Percentiles rank a stretch among this genome's conserved stretches.
Conservation (phyloP, 2,797 vertebrate genomes). For the Passerculus sandwichensis region DNA sequence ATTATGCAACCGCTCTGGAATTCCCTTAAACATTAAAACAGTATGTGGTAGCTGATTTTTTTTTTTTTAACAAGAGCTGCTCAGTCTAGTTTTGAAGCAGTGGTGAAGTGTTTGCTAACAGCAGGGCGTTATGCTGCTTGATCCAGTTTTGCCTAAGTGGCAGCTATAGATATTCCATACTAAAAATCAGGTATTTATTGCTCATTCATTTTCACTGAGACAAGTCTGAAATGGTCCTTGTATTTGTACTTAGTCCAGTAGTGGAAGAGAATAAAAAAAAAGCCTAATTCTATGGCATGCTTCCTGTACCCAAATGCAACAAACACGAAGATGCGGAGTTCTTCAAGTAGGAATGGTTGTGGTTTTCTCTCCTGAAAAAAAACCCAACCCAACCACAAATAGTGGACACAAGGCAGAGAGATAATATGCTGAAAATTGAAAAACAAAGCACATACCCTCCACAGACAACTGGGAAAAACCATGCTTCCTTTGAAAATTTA, state of each 20-base stretch:
- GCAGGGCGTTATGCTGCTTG: background rate
- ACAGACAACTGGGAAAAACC: background rate
- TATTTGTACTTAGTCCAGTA: background rate
- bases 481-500: background rate
- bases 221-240: background rate
- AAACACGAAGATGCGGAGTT: background rate
- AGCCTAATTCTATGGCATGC: background rate
- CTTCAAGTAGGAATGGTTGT: background rate
- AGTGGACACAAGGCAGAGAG: background rate
- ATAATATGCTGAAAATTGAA: background rate
- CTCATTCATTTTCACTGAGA: background rate
- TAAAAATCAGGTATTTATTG: background rate
- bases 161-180: background rate
- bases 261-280: background rate
- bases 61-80: background rate
- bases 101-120: background rate
- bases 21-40: background rate
- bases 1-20: conserved; percentile 4
- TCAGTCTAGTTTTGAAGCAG: conserved; percentile 11
- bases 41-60: background rate
- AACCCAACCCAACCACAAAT: background rate
- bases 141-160: background rate
- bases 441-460: background rate
- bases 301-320: background rate
- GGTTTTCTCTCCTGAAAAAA: background rate